A percentile compares a stretch with the other conserved stretches of the same genome.
Evolutionary conservation across 2,797 vertebrate species (phyloP).

Genomic region (Lacerta agilis): DNA sequence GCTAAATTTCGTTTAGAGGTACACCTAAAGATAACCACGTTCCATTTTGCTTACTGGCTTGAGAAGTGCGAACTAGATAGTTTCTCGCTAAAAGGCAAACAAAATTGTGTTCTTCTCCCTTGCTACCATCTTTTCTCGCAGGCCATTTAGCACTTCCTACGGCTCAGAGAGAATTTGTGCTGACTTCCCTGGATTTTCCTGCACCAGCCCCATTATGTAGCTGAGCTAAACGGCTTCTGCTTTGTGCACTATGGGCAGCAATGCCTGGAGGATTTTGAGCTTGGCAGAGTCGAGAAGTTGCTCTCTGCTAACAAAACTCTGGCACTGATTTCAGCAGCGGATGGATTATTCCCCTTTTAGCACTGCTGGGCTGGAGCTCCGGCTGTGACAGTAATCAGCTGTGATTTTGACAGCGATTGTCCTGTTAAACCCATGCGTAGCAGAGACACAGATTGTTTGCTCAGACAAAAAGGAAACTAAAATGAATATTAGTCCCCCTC

Average conservation of each 20-base stretch:
- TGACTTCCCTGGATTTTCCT: background rate
- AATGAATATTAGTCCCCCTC: constrained; percentile 24
- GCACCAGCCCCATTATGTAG: background rate
- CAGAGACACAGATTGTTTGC: constrained; percentile 37
- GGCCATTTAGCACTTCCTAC: background rate
- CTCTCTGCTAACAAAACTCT: background rate
- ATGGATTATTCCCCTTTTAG: constrained; percentile 35
- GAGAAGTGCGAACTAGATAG: too few relatives aligned
- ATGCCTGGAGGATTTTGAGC: background rate
- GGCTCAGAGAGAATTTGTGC: background rate
- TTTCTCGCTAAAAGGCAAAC: too few relatives aligned
- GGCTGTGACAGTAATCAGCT: constrained; percentile 23
- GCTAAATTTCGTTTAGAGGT: too few relatives aligned
- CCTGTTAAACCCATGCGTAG: constrained; percentile 24
- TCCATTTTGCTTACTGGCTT: too few relatives aligned
- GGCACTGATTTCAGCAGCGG: background rate
- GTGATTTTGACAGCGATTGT: constrained; percentile 32
- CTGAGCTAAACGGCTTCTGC: background rate
- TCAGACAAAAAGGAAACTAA: constrained; percentile 35
- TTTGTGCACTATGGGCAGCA: background rate
- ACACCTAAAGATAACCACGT: too few relatives aligned
- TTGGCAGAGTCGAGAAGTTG: background rate
- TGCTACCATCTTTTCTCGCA: too few relatives aligned
- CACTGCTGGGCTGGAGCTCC: constrained; percentile 7
- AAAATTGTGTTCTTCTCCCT: too few relatives aligned